Evolutionary conservation across 92 coral and sea anemone species (phyloP).

Genomic region (Bergia sp.): DNA sequence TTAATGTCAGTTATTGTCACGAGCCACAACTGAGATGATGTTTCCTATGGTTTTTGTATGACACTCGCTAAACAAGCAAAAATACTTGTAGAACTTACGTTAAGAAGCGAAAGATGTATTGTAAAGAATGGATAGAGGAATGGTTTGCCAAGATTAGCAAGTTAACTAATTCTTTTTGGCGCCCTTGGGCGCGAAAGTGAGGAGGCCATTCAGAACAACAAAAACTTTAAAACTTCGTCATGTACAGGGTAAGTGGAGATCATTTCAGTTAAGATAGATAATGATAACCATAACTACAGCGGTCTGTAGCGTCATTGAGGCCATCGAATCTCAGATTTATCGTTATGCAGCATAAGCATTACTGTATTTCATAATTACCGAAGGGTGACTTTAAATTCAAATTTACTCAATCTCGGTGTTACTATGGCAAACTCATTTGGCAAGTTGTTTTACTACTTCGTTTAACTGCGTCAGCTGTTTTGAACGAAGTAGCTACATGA

Average conservation of each 20-base stretch:
- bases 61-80: not conserved
- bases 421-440: too few species aligned
- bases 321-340: too few species aligned
- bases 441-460: too few species aligned
- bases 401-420: too few species aligned
- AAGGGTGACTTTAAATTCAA: too few species aligned
- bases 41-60: not conserved
- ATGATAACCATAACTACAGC: not conserved
- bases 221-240: not conserved
- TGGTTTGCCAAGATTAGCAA: not conserved
- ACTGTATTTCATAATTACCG: too few species aligned
- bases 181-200: constrained; percentile 7
- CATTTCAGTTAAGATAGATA: not conserved
- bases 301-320: too few species aligned
- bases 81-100: not conserved
- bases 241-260: not conserved
- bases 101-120: not conserved
- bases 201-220: not conserved
- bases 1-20: constrained; percentile 6
- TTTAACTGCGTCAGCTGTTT: too few species aligned
- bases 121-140: not conserved
- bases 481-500: too few species aligned
- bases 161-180: constrained; percentile 4
- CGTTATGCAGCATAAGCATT: too few species aligned
- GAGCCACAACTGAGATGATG: not conserved